These are phyloP conservation scores for Centroberyx gerrardi DNA, from an alignment of 2,797 vertebrate species.

Conservation along the genomic window DNA sequence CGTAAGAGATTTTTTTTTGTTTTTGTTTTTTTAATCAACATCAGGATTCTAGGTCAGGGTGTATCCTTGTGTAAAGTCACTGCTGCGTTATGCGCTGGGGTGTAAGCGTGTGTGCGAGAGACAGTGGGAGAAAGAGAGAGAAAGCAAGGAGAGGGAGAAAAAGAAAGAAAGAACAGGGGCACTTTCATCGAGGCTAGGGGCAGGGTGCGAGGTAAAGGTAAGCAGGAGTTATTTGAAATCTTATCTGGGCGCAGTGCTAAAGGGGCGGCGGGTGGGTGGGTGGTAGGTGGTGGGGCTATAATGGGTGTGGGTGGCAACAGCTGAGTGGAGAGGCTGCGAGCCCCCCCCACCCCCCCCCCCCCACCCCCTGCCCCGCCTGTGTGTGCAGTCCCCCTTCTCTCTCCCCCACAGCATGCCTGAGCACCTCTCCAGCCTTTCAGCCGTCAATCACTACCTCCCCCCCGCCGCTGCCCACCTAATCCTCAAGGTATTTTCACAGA, in stretches of 20 bases:
- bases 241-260: constrained; percentile 71
- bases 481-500: constrained; percentile 86
- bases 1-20: background rate
- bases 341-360: constrained; percentile 42
- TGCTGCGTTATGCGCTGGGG: constrained; percentile 8
- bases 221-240: constrained; percentile 80
- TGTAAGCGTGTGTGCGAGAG: constrained; percentile 37
- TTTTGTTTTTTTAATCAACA: constrained; percentile 30
- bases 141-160: constrained; percentile 4
- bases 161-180: constrained; percentile 22
- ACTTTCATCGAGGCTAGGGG: constrained; percentile 44
- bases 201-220: constrained; percentile 71
- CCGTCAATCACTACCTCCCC: constrained; percentile 83
- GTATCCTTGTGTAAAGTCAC: constrained; percentile 18
- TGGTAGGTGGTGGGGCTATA: constrained; percentile 70
- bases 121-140: constrained; percentile 15
- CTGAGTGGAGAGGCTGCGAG: constrained; percentile 71
- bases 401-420: constrained; percentile 82
- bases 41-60: constrained; percentile 47
- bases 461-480: constrained; percentile 82
- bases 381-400: constrained; percentile 62
- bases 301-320: constrained; percentile 85
- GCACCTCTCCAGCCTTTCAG: constrained; percentile 85
- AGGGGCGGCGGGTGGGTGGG: constrained; percentile 67
- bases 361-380: constrained; percentile 43